Conservation (phyloP, 2,797 vertebrate genomes). For the Chromis chromis region DNA sequence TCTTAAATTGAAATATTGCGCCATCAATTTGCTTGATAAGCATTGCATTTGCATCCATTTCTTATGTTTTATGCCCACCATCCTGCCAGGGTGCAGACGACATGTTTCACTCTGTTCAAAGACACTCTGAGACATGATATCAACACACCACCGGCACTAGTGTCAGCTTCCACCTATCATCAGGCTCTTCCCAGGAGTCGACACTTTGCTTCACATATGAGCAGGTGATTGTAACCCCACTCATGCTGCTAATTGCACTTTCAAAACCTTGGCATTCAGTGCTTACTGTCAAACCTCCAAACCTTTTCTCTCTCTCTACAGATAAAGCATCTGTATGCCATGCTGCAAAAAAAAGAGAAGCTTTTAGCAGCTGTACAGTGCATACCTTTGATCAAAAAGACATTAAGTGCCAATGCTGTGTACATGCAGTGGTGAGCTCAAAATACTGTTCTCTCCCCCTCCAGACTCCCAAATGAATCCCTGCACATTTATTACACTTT, state of each 20-base stretch:
- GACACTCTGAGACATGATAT: conserved; percentile 8
- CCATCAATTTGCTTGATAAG: neutral
- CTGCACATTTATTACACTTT: neutral
- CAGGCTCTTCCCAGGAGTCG: conserved; percentile 3
- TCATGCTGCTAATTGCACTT: conserved; percentile 16
- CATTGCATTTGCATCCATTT: neutral
- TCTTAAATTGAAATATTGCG: neutral
- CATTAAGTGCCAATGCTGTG: neutral
- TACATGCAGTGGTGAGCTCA: neutral
- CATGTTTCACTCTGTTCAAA: conserved; percentile 1
- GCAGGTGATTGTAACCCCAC: neutral
- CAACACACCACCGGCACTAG: conserved; percentile 5
- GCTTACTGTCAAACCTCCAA: neutral
- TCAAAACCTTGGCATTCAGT: conserved; percentile 15
- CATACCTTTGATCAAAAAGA: neutral
- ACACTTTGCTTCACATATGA: neutral
- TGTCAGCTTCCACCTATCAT: neutral
- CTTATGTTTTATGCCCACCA: neutral
- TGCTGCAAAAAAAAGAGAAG: neutral
- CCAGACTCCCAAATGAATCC: neutral
- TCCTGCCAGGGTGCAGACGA: neutral
- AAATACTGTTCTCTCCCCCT: neutral
- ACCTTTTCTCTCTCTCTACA: neutral
- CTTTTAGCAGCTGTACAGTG: neutral
- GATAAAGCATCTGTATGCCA: neutral